Evolutionary conservation across 2,888 invertebrate species (phyloP), one percentile per base, ranked within the genome.

Genomic region (Magallana nippona): DNA sequence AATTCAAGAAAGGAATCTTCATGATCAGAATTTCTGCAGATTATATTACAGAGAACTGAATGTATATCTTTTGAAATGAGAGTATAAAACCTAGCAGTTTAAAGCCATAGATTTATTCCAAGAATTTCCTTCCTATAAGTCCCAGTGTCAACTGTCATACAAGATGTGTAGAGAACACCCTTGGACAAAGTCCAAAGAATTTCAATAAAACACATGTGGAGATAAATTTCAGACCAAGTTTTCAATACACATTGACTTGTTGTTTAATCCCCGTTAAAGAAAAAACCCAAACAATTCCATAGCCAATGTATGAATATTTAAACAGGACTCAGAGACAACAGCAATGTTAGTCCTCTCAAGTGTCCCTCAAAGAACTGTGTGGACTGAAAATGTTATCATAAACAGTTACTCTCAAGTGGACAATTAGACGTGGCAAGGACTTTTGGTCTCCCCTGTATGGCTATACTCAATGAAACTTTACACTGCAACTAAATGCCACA

Each of bases 181-280:
- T 27, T 71, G 71, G 71, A 71, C 22, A 27, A 27, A 27, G 22
- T 71, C 71, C 71, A 71, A 71, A 71, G 71, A 71, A 71, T 71
- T 71, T 32, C 71, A 71, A 71, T 71, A 71, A 71, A 71, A 71
- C 71, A 71, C 71, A 71, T 71, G 27, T 71, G 71, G 71, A 71
- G 71, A 71, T 71, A 71, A 71, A 71, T 71, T 71, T 71, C 27
- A 71, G 71, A 27, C 71, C 71, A 71, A 71, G 71, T 71, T 71
- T 71, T 71, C 71, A 71, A 71, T 71, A 71, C 71, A 71, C 71
- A 27, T 71, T 71, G 71, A 71, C 71, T 71, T 22, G 15, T 22
- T 71, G 27, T 71, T 71, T 71, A 71, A 71, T 71, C 71, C 71
- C 32, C 22, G 15, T 22, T 71, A 71, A 71, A 71, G 71, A 13